Percentiles rank a stretch among this genome's conserved stretches.
Evolutionary conservation across 2,888 invertebrate genomes (phyloP).

Genomic region (Eristalis pertinax): DNA sequence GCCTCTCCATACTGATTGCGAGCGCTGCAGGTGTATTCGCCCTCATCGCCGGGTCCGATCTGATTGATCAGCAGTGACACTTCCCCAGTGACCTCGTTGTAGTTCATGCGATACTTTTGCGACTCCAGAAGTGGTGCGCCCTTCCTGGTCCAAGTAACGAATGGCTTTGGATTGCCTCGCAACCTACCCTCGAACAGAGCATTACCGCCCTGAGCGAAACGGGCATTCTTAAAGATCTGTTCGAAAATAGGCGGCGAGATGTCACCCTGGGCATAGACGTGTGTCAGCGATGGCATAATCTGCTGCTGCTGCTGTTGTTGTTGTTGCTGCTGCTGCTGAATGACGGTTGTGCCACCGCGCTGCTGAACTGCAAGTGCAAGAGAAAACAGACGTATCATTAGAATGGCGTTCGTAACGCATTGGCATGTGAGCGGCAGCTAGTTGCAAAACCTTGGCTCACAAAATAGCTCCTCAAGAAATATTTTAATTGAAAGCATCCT

Average conservation of each 20-base stretch:
- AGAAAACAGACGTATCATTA: slow-evolving; percentile 63
- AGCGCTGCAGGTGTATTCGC: slow-evolving; percentile 97
- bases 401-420: neutral
- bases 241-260: slow-evolving; percentile 97
- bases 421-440: neutral
- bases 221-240: slow-evolving; percentile 96
- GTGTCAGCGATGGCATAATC: slow-evolving; percentile 80
- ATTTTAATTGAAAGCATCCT: slow-evolving; percentile 2
- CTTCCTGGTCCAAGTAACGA: slow-evolving; percentile 95
- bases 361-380: slow-evolving; percentile 76
- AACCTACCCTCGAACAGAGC: slow-evolving; percentile 96
- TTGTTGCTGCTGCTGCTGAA: slow-evolving; percentile 55
- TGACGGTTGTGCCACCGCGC: slow-evolving; percentile 76
- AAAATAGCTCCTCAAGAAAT: neutral
- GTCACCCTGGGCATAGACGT: slow-evolving; percentile 86
- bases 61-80: slow-evolving; percentile 95
- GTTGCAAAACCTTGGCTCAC: neutral
- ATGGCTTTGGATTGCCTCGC: slow-evolving; percentile 94
- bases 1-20: slow-evolving; percentile 98
- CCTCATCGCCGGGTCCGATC: slow-evolving; percentile 97
- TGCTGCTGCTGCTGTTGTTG: slow-evolving; percentile 73
- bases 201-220: slow-evolving; percentile 96
- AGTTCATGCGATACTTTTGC: slow-evolving; percentile 93
- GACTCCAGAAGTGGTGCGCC: slow-evolving; percentile 91
- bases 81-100: slow-evolving; percentile 94